Evolutionary conservation across 2,888 invertebrate genomes (phyloP).

Genomic region (Amphiduros pacificus): DNA sequence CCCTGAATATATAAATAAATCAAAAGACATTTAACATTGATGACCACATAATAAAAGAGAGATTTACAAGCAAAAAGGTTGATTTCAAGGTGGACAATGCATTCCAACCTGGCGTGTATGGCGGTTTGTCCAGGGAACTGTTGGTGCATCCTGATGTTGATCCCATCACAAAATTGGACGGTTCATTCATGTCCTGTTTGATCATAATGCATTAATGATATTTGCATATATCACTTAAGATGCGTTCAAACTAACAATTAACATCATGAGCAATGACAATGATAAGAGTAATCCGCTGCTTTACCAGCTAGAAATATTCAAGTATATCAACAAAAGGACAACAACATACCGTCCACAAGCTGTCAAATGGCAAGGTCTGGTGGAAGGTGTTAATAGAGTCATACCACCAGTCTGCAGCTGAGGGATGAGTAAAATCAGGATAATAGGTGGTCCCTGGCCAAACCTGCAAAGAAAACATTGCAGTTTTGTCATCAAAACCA

Average conservation of each 20-base stretch:
- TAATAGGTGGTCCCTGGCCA: slow-evolving; percentile 37
- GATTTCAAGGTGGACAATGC: too few relatives aligned
- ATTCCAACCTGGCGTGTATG: slow-evolving; percentile 47
- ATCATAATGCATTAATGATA: too few relatives aligned
- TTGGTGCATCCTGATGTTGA: slow-evolving; percentile 47
- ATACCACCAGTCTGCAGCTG: slow-evolving; percentile 34
- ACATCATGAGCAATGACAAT: too few relatives aligned
- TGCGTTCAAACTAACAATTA: too few relatives aligned
- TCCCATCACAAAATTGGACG: slow-evolving; percentile 54
- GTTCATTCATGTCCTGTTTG: slow-evolving; percentile 59
- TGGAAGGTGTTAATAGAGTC: slow-evolving; percentile 30
- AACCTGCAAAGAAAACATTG: slow-evolving; percentile 38
- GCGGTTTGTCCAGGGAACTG: slow-evolving; percentile 47
- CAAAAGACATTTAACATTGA: too few relatives aligned
- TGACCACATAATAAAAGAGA: too few relatives aligned
- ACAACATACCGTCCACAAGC: slow-evolving; percentile 47
- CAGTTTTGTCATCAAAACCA: too few relatives aligned
- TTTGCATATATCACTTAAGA: too few relatives aligned
- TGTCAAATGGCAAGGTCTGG: slow-evolving; percentile 38
- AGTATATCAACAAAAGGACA: too few relatives aligned
- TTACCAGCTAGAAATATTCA: too few relatives aligned
- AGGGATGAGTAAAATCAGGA: slow-evolving; percentile 34
- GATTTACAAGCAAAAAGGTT: too few relatives aligned
- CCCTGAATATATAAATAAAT: slow-evolving; percentile 13
- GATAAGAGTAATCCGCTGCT: too few relatives aligned